These are phyloP conservation scores for Otus scops DNA, from an alignment of 2,797 vertebrate species.

Conservation along the genomic window DNA sequence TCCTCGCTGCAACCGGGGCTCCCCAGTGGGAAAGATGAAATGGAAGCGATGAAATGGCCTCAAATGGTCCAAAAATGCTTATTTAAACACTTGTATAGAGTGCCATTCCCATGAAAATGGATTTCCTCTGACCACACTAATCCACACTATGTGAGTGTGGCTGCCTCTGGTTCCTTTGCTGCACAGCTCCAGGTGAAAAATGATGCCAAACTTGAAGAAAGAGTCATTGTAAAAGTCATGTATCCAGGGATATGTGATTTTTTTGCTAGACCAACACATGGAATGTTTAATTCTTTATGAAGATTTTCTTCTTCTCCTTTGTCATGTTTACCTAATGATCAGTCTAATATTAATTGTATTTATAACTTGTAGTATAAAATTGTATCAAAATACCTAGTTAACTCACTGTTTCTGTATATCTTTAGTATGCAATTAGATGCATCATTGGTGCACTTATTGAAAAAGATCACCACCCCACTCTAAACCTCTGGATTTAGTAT, in stretches of 20 bases:
- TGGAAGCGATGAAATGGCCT: rapidly evolving
- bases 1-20: too few species aligned
- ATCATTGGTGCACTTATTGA: not conserved
- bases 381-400: not conserved
- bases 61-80: not conserved
- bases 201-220: not conserved
- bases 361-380: not conserved
- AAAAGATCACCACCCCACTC: not conserved
- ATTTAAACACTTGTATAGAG: not conserved
- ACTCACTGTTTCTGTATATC: not conserved
- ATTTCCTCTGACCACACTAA: not conserved
- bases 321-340: not conserved
- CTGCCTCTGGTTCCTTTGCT: not conserved
- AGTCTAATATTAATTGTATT: not conserved
- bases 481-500: not conserved
- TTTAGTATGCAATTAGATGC: not conserved
- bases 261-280: not conserved
- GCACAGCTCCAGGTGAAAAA: not conserved
- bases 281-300: not conserved
- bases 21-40: too few species aligned
- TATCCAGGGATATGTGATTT: too few species aligned
- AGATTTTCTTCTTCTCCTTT: not conserved
- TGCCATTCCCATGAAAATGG: not conserved
- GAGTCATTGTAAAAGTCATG: rapidly evolving
- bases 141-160: rapidly evolving